These are phyloP conservation scores for Catocala nupta DNA, from an alignment of 2,888 invertebrate species.

Conservation along the genomic window DNA sequence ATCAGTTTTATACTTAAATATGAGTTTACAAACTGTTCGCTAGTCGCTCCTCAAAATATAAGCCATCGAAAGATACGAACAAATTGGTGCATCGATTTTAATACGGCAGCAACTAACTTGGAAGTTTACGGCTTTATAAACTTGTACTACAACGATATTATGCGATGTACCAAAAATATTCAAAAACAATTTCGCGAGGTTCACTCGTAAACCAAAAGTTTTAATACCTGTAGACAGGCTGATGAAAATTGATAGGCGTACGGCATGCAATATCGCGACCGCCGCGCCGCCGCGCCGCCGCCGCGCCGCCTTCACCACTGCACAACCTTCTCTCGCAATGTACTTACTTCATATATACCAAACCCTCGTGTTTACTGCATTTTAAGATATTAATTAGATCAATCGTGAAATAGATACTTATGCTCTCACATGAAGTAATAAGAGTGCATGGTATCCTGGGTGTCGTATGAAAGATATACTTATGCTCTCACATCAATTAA, in stretches of 20 bases:
- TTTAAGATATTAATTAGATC: conserved; percentile 11
- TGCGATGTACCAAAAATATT: conserved; percentile 22
- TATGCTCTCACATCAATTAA: too few species aligned
- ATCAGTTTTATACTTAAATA: too few species aligned
- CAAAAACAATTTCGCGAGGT: conserved; percentile 27
- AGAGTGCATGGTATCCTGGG: too few species aligned
- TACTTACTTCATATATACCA: conserved; percentile 34
- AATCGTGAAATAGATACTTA: too few species aligned
- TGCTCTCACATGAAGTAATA: too few species aligned
- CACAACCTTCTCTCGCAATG: conserved; percentile 29
- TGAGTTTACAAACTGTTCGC: too few species aligned
- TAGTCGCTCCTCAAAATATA: too few species aligned
- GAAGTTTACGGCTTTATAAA: conserved; percentile 4
- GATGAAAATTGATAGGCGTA: conserved; percentile 43
- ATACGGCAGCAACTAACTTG: conserved; percentile 5
- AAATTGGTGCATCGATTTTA: background rate
- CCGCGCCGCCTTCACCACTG: background rate
- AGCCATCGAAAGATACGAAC: too few species aligned
- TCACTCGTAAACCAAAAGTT: conserved; percentile 34
- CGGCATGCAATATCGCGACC: conserved; percentile 40
- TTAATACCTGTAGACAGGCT: conserved; percentile 25
- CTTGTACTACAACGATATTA: conserved; percentile 1
- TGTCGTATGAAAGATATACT: too few species aligned
- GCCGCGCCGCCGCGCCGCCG: background rate
- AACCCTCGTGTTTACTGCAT: conserved; percentile 29